Conservation (phyloP, 2,888 invertebrate species). For the Bibio marci region DNA sequence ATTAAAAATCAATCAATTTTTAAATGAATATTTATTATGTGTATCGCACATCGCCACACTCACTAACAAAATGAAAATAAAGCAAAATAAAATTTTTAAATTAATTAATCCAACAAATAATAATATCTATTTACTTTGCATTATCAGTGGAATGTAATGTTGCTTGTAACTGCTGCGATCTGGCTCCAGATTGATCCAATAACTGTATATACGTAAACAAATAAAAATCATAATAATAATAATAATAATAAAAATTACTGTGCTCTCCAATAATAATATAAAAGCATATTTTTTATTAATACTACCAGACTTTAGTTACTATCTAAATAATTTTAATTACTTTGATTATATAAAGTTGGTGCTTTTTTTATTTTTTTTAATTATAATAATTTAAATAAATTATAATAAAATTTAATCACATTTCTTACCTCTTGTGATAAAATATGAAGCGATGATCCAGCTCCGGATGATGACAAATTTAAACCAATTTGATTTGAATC, state of each 20-base stretch:
- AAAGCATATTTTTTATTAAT: not conserved
- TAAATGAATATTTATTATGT: too few species aligned
- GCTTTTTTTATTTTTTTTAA: too few species aligned
- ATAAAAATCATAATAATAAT: too few species aligned
- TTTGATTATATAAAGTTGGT: slow-evolving; percentile 13
- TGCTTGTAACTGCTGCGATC: slow-evolving; percentile 34
- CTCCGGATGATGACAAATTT: slow-evolving; percentile 18
- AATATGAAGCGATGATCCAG: slow-evolving; percentile 29
- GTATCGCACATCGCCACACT: too few species aligned
- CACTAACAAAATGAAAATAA: not conserved
- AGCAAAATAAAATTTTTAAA: not conserved
- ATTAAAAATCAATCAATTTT: too few species aligned
- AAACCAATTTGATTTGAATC: slow-evolving; percentile 42
- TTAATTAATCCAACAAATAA: slow-evolving; percentile 4
- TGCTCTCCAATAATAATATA: slow-evolving; percentile 1
- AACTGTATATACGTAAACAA: slow-evolving; percentile 32
- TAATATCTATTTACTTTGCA: slow-evolving; percentile 41
- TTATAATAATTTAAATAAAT: too few species aligned
- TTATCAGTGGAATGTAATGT: slow-evolving; percentile 35
- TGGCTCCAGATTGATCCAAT: slow-evolving; percentile 43
- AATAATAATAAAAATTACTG: slow-evolving; percentile 3
- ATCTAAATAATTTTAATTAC: slow-evolving; percentile 1
- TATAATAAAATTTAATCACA: too few species aligned
- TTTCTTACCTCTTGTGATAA: slow-evolving; percentile 36
- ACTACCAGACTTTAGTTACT: too few species aligned